phyloP scores from a whole-genome alignment of 2,888 invertebrate species.

The Caenorhabditis japonica region DNA sequence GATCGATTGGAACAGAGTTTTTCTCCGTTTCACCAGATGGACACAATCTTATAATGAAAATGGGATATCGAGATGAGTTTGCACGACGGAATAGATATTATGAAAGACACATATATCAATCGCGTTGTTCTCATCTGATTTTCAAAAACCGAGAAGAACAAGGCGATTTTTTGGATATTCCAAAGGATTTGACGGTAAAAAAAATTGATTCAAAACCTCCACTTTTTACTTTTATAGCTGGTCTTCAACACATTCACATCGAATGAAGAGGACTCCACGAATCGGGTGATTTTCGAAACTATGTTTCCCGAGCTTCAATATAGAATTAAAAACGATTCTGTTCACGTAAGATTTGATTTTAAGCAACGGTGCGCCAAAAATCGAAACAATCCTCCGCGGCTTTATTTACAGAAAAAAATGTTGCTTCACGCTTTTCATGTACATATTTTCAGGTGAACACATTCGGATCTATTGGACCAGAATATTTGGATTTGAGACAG shows the following conservation, averaged over 20 bases:
- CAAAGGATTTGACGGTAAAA: slow-evolving; percentile 10
- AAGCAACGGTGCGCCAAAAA: too few relatives aligned
- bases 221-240: too few relatives aligned
- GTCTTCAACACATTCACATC: too few relatives aligned
- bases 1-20: slow-evolving; percentile 13
- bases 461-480: neutral
- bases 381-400: too few relatives aligned
- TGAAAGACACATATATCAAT: slow-evolving; percentile 3
- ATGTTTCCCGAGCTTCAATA: slow-evolving; percentile 7
- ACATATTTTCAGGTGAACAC: neutral
- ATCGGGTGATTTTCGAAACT: slow-evolving; percentile 8
- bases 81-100: too few relatives aligned
- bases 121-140: slow-evolving; percentile 2
- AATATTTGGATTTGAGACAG: neutral
- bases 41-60: slow-evolving; percentile 30
- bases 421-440: too few relatives aligned
- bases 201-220: too few relatives aligned
- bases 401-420: too few relatives aligned
- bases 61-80: slow-evolving; percentile 8
- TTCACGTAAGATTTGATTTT: neutral
- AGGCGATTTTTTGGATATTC: slow-evolving; percentile 28
- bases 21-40: slow-evolving; percentile 38
- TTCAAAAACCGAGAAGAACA: slow-evolving; percentile 6
- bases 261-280: neutral
- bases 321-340: neutral